A percentile compares a stretch with the other conserved stretches of the same genome.
phyloP scores from a whole-genome alignment of 92 coral and sea anemone genomes.

The Epizoanthus illoricatus region DNA sequence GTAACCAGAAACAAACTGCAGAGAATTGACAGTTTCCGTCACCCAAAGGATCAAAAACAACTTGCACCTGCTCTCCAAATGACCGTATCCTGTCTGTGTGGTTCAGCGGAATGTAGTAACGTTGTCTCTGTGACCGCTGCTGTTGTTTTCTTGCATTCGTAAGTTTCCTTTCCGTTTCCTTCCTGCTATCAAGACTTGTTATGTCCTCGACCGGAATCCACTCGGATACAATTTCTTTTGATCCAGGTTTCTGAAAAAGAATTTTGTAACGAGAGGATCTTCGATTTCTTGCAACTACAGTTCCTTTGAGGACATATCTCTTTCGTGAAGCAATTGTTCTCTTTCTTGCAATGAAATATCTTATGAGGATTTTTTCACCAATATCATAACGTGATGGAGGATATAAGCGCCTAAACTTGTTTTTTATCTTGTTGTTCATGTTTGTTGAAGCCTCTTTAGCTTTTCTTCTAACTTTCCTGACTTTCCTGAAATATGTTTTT shows the following conservation, averaged over 20 bases:
- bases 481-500: not conserved
- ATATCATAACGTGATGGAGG: not conserved
- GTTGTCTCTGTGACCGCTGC: too few relatives aligned
- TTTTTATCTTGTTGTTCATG: not conserved
- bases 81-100: too few relatives aligned
- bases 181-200: conserved; percentile 42
- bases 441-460: not conserved
- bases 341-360: not conserved
- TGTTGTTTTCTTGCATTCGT: too few relatives aligned
- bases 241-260: not conserved
- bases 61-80: too few relatives aligned
- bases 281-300: conserved; percentile 14
- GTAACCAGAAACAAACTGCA: not conserved
- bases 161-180: conserved; percentile 28
- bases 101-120: too few relatives aligned
- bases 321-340: not conserved
- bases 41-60: too few relatives aligned
- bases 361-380: not conserved
- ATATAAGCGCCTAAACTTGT: not conserved
- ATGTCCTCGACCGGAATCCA: conserved; percentile 56
- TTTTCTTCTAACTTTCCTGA: not conserved
- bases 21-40: not conserved
- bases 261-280: conserved; percentile 15
- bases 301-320: conserved; percentile 18
- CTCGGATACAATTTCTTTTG: not conserved